Percentiles rank a stretch among this genome's conserved stretches.
phyloP scores from a whole-genome alignment of 1,140 invertebrate genomes.

The Dermatophagoides farinae region DNA sequence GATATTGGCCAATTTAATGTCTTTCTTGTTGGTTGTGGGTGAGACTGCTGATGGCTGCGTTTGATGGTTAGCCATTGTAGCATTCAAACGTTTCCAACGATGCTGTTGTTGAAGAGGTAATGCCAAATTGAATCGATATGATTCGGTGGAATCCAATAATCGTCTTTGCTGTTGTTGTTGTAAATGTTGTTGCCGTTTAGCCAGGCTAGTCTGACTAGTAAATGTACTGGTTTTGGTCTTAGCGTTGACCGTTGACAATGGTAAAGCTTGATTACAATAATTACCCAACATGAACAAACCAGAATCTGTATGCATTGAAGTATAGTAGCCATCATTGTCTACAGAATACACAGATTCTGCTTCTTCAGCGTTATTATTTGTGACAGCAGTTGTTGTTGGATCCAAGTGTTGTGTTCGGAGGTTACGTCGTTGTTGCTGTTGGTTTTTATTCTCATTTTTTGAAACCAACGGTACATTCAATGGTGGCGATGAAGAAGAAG shows the following conservation, averaged over 20 bases:
- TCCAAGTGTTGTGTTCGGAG: not conserved
- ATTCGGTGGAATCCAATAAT: too few relatives aligned
- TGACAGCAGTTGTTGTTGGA: not conserved
- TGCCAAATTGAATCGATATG: too few relatives aligned
- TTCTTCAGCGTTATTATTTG: constrained; percentile 41
- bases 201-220: constrained; percentile 14
- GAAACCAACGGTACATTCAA: not conserved
- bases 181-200: constrained; percentile 14
- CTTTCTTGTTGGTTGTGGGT: not conserved
- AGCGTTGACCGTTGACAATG: not conserved
- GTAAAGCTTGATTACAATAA: not conserved
- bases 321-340: constrained; percentile 91
- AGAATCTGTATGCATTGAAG: constrained; percentile 86
- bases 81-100: not conserved
- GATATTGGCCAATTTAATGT: not conserved
- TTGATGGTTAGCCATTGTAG: not conserved
- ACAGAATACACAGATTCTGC: constrained; percentile 81
- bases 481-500: constrained; percentile 31
- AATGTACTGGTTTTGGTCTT: constrained; percentile 18
- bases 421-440: not conserved
- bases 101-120: not conserved
- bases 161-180: constrained; percentile 2
- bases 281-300: constrained; percentile 29
- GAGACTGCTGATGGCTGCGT: not conserved
- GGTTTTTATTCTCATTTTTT: not conserved